phyloP scores from a whole-genome alignment of 2,113 vertebrate genomes.

The Siniperca chuatsi region DNA sequence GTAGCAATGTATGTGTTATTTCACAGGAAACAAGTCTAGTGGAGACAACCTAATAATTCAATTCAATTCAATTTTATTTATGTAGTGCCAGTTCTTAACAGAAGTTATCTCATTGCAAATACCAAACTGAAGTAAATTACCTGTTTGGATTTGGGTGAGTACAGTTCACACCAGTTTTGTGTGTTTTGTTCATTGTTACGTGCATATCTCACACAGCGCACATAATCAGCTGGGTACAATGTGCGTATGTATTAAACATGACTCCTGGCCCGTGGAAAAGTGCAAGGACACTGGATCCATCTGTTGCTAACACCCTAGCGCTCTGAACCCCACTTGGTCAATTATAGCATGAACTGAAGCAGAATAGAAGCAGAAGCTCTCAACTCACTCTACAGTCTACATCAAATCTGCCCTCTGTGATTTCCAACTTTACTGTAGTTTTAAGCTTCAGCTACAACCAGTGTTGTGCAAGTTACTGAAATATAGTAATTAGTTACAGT shows the following conservation, averaged over 20 bases:
- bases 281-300: slow-evolving; percentile 29
- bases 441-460: background rate
- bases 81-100: no score
- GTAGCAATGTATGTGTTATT: background rate
- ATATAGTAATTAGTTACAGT: no score
- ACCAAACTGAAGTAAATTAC: background rate
- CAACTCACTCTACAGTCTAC: slow-evolving; percentile 16
- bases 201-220: background rate
- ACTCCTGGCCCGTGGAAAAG: slow-evolving; percentile 1
- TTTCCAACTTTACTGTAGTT: slow-evolving; percentile 20
- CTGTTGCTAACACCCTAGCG: slow-evolving; percentile 18
- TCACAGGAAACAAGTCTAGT: background rate
- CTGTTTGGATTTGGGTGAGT: background rate
- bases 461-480: no score
- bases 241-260: slow-evolving; percentile 41
- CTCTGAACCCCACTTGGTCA: slow-evolving; percentile 54
- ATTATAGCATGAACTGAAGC: slow-evolving; percentile 43
- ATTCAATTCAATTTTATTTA: no score
- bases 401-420: slow-evolving; percentile 26
- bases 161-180: background rate
- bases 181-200: background rate
- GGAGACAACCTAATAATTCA: background rate
- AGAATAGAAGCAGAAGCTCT: slow-evolving; percentile 20
- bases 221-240: slow-evolving; percentile 17
- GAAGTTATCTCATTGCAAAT: no score